A percentile compares a stretch with the other conserved stretches of the same genome.
These are phyloP conservation scores for Eueremaeus valkanovi DNA, from an alignment of 2,888 invertebrate species.

Conservation along the genomic window DNA sequence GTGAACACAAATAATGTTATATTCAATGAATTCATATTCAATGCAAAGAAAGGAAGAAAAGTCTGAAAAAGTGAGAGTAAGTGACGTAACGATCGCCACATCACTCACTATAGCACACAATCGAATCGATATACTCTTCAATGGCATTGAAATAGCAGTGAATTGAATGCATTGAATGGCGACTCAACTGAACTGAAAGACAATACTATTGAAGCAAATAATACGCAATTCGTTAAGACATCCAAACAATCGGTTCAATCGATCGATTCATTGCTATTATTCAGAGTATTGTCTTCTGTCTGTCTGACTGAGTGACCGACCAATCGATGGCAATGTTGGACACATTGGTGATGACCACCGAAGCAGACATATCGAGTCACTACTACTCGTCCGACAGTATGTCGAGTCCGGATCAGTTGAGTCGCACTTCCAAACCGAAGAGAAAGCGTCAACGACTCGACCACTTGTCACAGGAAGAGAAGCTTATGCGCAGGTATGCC, in stretches of 20 bases:
- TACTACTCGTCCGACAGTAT: too few species aligned
- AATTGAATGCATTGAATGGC: too few species aligned
- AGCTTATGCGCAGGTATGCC: constrained; percentile 64
- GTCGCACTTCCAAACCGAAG: constrained; percentile 50
- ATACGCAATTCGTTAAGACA: neutral
- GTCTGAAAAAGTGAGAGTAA: neutral
- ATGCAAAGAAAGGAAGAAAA: too few species aligned
- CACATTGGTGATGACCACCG: neutral
- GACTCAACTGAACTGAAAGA: too few species aligned
- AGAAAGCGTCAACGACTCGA: constrained; percentile 70
- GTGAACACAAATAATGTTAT: neutral
- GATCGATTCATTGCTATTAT: neutral
- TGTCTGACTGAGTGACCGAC: neutral
- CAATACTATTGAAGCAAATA: neutral
- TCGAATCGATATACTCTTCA: too few species aligned
- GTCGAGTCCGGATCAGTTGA: neutral
- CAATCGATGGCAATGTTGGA: neutral
- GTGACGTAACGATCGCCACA: constrained; percentile 6
- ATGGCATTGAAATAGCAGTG: too few species aligned
- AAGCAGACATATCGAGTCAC: too few species aligned
- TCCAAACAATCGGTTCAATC: neutral
- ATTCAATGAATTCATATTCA: too few species aligned
- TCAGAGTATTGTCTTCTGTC: neutral
- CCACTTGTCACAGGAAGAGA: constrained; percentile 79
- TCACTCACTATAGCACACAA: too few species aligned